Evolutionary conservation across 2,888 invertebrate species (phyloP).

Genomic region (Acanthosoma haemorrhoidale): DNA sequence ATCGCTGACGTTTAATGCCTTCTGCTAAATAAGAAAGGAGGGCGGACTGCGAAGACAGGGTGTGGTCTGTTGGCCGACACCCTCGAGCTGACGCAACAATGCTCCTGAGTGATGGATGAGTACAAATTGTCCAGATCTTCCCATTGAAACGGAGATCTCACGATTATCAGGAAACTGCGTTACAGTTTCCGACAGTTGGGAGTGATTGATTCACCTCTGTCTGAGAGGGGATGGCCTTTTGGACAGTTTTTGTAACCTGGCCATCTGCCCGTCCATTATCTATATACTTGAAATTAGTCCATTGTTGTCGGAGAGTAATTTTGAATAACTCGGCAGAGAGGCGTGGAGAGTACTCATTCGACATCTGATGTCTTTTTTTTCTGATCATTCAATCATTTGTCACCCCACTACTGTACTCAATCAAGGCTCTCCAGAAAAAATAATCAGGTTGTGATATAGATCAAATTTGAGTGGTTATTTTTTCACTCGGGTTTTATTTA

Average conservation of each 20-base stretch:
- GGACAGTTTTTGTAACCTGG: background rate
- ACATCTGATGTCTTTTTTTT: background rate
- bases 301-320: conserved; percentile 4
- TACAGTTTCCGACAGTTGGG: conserved; percentile 6
- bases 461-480: no score
- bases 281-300: background rate
- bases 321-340: background rate
- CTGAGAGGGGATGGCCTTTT: background rate
- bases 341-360: conserved; percentile 4
- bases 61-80: background rate
- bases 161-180: conserved; percentile 20
- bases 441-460: no score
- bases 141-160: background rate
- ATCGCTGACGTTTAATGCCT: no score
- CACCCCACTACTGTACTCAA: background rate
- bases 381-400: background rate
- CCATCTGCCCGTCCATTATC: conserved; percentile 14
- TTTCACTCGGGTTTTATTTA: no score
- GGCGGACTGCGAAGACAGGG: background rate
- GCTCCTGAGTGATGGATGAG: conserved; percentile 5
- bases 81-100: conserved; percentile 19
- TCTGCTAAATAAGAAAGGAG: no score
- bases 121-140: conserved; percentile 9
- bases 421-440: no score
- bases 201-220: background rate